Evolutionary conservation across 92 coral and sea anemone species (phyloP), one percentile per base, ranked within the genome.

Genomic region (Zoanthus solanderi): DNA sequence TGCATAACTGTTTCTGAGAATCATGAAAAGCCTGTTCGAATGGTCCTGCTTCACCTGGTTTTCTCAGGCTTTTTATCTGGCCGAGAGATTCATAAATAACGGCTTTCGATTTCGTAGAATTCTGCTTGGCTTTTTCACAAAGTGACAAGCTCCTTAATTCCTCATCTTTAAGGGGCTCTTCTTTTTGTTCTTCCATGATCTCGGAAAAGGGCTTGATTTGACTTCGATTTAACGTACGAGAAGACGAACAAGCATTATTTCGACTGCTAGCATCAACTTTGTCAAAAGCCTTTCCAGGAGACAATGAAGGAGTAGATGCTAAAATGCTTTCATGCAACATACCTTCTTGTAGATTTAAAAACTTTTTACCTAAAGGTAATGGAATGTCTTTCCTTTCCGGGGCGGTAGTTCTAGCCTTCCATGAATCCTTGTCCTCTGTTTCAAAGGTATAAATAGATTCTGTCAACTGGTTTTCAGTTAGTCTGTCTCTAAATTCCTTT

Each of bases 11-110:
- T 15, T 69, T 67, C 52, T 85, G 88, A n/a, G 92, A 92, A 4
- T 57, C 67, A 29, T 58, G 75, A 54, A 92, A 48, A 4, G 94
- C 87, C 15, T 89, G 76, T 78, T 89, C 92, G 44, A 89, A 85
- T 29, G 94, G 94, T 3, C 92, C 94, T 16, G 90, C 76, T n/a
- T 71, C 56, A 8, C 90, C 90, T 32, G 50, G 8, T 6, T 31
- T 42, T 23, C 83, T 72, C 75, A 81, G 75, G 66, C 63, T 65
- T 81, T 47, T 81, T 18, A 45, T 18, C 23, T 67, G 60, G 63
- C 23, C 31, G 11, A 71, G 53, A 46, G 61, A 28, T 17, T 81
- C 75, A 18, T 81, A 13, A 31, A 58, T 8, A 37, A 2, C n/a
- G 23, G 61, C n/a, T 13, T 58, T 42, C 8, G 15, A 32, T 9